These are phyloP conservation scores for Stigmatopora nigra DNA, from an alignment of 2,113 vertebrate genomes.

Conservation along the genomic window DNA sequence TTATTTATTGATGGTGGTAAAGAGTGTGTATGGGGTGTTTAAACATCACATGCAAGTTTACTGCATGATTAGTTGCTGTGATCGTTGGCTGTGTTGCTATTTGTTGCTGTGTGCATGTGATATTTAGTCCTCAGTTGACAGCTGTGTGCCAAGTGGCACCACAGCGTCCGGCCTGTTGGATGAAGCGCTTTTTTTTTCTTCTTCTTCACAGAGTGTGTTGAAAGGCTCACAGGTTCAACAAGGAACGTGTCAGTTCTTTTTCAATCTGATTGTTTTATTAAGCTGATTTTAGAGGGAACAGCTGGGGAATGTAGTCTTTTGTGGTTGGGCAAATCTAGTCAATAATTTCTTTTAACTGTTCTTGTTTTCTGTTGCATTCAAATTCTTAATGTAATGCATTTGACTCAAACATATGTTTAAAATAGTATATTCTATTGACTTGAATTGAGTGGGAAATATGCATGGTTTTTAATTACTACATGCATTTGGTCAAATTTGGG, in stretches of 20 bases:
- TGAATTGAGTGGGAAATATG: too few relatives aligned
- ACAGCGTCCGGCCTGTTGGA: conserved; percentile 23
- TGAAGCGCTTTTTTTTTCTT: conserved; percentile 44
- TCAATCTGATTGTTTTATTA: neutral
- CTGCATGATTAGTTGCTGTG: conserved; percentile 12
- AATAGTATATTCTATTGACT: too few relatives aligned
- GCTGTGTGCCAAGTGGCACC: conserved; percentile 32
- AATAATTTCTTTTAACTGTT: neutral
- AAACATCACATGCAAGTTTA: conserved; percentile 19
- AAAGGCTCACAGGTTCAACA: conserved; percentile 37
- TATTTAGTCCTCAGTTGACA: conserved; percentile 38
- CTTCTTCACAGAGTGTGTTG: conserved; percentile 20
- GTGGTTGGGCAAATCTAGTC: too few relatives aligned
- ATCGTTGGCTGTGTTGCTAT: conserved; percentile 9
- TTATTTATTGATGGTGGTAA: neutral
- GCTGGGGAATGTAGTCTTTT: too few relatives aligned
- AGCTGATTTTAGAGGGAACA: too few relatives aligned
- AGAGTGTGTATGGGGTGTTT: conserved; percentile 5
- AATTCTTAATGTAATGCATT: neutral
- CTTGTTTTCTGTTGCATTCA: neutral
- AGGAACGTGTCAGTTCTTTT: neutral
- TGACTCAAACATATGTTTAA: too few relatives aligned
- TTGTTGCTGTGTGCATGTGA: conserved; percentile 39
- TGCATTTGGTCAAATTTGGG: too few relatives aligned
- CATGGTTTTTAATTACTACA: too few relatives aligned